These are phyloP conservation scores for Gasterosteus nipponicus DNA, from an alignment of 2,113 vertebrate genomes.

Conservation along the genomic window DNA sequence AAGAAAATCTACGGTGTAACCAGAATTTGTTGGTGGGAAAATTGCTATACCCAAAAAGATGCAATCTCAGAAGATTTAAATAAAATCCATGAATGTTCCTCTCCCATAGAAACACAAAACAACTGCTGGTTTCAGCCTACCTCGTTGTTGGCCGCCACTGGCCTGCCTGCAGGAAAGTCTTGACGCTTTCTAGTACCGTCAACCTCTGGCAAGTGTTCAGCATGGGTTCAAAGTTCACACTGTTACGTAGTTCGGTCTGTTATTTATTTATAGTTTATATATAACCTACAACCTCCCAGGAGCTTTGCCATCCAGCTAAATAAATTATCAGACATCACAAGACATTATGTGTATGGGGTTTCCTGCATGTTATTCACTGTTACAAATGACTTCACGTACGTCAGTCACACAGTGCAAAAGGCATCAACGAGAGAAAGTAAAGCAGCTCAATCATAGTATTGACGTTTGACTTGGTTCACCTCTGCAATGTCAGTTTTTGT, in stretches of 20 bases:
- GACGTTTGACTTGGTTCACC: not conserved
- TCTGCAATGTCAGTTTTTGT: not conserved
- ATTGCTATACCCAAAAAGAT: not conserved
- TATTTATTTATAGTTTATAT: not conserved
- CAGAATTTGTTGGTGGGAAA: not conserved
- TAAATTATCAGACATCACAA: not conserved
- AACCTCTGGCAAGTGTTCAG: not conserved
- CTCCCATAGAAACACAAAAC: not conserved
- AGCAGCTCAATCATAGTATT: not conserved
- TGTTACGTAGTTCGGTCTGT: not conserved
- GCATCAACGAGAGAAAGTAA: not conserved
- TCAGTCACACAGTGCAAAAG: not conserved
- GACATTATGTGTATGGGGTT: not conserved
- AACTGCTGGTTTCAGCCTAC: conserved; percentile 36
- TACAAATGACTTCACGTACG: not conserved
- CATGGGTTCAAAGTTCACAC: conserved; percentile 47
- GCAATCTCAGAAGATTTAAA: not conserved
- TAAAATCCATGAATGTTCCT: conserved; percentile 13
- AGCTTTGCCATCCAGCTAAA: not conserved
- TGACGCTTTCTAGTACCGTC: not conserved
- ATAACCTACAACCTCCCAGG: not conserved
- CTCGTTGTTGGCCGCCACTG: conserved; percentile 28
- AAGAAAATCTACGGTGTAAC: not conserved
- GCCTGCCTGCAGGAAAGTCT: not conserved
- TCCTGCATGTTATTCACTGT: not conserved